These are phyloP conservation scores for Enchytraeus crypticus DNA, from an alignment of 2,888 invertebrate genomes.

Conservation along the genomic window DNA sequence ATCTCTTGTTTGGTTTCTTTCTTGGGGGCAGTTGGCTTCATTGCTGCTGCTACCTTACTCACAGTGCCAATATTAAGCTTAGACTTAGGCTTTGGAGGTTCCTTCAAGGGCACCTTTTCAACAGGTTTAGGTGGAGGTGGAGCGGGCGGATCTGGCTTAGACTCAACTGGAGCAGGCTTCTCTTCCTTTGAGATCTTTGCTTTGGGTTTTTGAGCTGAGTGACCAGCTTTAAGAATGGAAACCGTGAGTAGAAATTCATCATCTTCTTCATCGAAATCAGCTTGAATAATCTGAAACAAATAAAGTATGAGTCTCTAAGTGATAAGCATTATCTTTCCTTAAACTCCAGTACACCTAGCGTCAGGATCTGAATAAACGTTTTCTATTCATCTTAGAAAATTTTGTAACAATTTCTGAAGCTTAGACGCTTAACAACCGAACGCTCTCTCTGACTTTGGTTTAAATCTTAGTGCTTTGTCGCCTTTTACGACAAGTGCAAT, in stretches of 20 bases:
- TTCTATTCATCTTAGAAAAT: too few relatives aligned
- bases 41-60: not conserved
- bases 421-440: too few relatives aligned
- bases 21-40: constrained; percentile 17
- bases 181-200: constrained; percentile 1
- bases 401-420: too few relatives aligned
- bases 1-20: constrained; percentile 23
- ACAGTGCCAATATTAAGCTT: not conserved
- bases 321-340: too few relatives aligned
- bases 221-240: constrained; percentile 30
- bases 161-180: not conserved
- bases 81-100: constrained; percentile 5
- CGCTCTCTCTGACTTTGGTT: too few relatives aligned
- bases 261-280: constrained; percentile 44
- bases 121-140: constrained; percentile 5
- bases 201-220: not conserved
- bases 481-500: too few relatives aligned
- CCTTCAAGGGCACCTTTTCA: not conserved
- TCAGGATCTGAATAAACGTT: too few relatives aligned
- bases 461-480: too few relatives aligned
- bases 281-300: constrained; percentile 36
- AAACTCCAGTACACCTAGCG: too few relatives aligned
- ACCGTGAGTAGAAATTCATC: constrained; percentile 42
- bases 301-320: too few relatives aligned
- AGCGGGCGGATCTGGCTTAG: constrained; percentile 1